Evolutionary conservation across 2,113 vertebrate genomes (phyloP).

Genomic region (Cettia cetti): DNA sequence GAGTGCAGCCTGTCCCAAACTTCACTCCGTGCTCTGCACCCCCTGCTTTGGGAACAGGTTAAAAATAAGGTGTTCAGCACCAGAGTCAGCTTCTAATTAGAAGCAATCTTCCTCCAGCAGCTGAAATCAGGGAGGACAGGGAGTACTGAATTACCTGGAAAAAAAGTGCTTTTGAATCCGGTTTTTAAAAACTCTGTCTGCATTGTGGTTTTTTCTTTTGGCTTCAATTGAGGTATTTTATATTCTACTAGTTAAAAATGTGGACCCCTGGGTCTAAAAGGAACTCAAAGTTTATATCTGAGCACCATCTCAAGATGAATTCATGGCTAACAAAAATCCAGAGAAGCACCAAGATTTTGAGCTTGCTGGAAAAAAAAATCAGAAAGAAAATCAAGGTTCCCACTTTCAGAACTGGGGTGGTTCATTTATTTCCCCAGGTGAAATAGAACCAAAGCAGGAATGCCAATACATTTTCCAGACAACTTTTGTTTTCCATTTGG

Average conservation of each 20-base stretch:
- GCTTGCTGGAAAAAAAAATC: neutral
- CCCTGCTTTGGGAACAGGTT: neutral
- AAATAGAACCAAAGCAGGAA: neutral
- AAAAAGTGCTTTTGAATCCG: neutral
- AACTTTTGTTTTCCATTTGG: neutral
- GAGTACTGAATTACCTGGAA: neutral
- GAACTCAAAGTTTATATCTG: neutral
- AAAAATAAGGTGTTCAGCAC: neutral
- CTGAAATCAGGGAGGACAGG: neutral
- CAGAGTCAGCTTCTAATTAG: neutral
- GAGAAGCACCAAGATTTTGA: neutral
- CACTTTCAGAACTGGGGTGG: neutral
- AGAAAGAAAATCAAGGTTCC: neutral
- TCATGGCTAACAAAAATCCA: neutral
- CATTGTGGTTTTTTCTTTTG: neutral
- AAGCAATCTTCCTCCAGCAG: neutral
- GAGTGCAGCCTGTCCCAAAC: neutral
- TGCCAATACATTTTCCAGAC: neutral
- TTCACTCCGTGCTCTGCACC: neutral
- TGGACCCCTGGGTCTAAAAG: neutral
- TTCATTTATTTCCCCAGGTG: neutral
- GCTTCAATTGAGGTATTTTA: neutral
- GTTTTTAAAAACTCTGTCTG: neutral
- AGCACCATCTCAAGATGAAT: neutral
- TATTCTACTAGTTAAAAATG: neutral